Conservation (phyloP, 2,888 invertebrate genomes). For the Polymixis flavicincta region DNA sequence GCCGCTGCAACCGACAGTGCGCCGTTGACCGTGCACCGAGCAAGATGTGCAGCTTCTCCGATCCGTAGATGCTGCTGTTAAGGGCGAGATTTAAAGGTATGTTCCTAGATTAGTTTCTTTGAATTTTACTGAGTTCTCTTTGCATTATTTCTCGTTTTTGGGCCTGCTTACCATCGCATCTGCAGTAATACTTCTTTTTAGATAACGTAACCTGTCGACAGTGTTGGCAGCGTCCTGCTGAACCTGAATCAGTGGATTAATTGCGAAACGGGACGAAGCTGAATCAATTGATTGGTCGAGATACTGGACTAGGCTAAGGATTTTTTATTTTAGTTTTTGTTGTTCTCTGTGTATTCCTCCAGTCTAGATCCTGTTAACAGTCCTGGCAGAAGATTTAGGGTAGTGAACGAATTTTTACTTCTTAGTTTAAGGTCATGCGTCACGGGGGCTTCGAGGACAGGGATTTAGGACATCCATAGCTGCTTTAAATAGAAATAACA, state of each 20-base stretch:
- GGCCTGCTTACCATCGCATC: too few species aligned
- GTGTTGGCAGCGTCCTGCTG: not conserved
- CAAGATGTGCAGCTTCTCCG: constrained; percentile 19
- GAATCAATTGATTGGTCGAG: not conserved
- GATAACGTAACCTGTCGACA: not conserved
- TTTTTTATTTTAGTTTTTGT: not conserved
- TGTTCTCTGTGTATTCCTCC: not conserved
- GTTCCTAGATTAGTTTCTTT: not conserved
- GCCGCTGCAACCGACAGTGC: constrained; percentile 38
- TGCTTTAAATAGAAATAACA: not conserved
- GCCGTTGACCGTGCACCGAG: constrained; percentile 35
- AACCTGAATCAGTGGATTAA: not conserved
- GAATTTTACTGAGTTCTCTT: not conserved
- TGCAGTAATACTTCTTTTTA: constrained; percentile 8
- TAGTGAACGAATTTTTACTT: not conserved
- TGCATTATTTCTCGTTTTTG: not conserved
- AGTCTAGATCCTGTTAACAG: not conserved
- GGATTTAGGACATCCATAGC: not conserved
- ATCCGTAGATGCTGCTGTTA: not conserved
- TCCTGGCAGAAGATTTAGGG: not conserved
- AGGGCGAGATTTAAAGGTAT: constrained; percentile 27
- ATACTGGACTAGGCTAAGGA: not conserved
- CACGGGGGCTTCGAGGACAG: not conserved
- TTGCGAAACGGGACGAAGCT: not conserved
- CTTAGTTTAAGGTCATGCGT: too few species aligned